Percentiles rank a stretch among this genome's conserved stretches.
phyloP scores from a whole-genome alignment of 2,888 invertebrate species.

The Trissoscelio sp. region DNA sequence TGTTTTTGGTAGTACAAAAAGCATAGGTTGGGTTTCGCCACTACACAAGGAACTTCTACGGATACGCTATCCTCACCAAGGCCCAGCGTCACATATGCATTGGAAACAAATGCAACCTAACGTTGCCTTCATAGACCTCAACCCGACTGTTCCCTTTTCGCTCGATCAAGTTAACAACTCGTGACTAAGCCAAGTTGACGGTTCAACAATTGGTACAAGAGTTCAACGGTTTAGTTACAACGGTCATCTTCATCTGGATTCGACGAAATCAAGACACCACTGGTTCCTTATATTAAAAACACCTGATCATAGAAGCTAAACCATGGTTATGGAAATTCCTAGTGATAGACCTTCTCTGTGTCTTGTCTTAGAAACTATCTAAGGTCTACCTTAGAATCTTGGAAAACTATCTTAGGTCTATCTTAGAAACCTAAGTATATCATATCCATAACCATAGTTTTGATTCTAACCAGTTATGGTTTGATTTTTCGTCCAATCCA shows the following conservation, averaged over 20 bases:
- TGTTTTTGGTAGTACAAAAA: too few species aligned
- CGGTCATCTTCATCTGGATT: constrained; percentile 49
- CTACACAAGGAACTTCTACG: constrained; percentile 84
- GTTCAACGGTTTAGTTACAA: constrained; percentile 25
- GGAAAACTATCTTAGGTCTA: too few species aligned
- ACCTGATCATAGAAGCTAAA: too few species aligned
- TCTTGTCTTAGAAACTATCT: too few species aligned
- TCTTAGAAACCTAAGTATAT: too few species aligned
- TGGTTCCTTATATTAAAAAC: too few species aligned
- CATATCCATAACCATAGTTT: not conserved
- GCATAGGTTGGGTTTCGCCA: constrained; percentile 83
- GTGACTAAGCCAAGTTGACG: constrained; percentile 75
- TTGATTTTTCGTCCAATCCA: constrained; percentile 30
- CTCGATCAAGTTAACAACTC: constrained; percentile 73
- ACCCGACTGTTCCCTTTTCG: constrained; percentile 76
- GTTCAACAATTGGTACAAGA: constrained; percentile 41
- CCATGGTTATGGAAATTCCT: too few species aligned
- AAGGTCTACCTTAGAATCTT: too few species aligned
- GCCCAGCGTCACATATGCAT: constrained; percentile 81
- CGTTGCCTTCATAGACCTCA: constrained; percentile 80
- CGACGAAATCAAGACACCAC: constrained; percentile 9
- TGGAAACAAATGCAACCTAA: constrained; percentile 77
- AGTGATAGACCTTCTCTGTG: too few species aligned
- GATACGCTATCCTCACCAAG: constrained; percentile 83
- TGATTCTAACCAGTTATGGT: not conserved